Conservation (phyloP, 2,113 vertebrate species). For the Phoenicopterus ruber region DNA sequence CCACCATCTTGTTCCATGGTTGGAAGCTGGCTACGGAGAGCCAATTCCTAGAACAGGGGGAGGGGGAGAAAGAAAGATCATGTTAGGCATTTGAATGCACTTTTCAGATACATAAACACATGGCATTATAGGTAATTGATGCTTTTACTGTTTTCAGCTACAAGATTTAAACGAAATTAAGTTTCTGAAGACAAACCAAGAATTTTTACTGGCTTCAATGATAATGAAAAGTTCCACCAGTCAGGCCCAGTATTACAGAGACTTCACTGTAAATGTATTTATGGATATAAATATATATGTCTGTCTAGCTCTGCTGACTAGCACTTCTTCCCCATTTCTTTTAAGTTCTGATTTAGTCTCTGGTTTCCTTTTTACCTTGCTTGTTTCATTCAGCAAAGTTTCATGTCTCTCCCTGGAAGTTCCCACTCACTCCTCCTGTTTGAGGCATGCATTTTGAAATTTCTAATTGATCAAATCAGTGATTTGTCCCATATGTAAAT, state of each 20-base stretch:
- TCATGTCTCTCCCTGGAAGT: neutral
- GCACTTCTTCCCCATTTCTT: neutral
- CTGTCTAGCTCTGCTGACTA: neutral
- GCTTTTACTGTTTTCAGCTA: neutral
- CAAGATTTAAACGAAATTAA: neutral
- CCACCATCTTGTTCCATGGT: slow-evolving; percentile 93
- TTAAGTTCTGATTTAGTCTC: neutral
- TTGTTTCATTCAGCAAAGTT: neutral
- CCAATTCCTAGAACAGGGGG: slow-evolving; percentile 83
- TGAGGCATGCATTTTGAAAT: neutral
- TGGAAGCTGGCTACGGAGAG: slow-evolving; percentile 93
- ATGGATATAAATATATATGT: neutral
- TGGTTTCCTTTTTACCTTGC: neutral
- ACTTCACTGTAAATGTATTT: neutral
- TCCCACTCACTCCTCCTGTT: neutral
- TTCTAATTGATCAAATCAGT: neutral
- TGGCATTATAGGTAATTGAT: neutral
- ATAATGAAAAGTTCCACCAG: neutral
- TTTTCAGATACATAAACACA: neutral
- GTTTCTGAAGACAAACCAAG: neutral
- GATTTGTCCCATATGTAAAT: neutral
- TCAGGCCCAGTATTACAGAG: neutral
- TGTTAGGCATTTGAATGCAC: neutral
- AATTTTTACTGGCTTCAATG: neutral
- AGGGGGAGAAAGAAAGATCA: neutral